phyloP scores from a whole-genome alignment of 2,113 vertebrate genomes.

The Ageneiosus marmoratus region DNA sequence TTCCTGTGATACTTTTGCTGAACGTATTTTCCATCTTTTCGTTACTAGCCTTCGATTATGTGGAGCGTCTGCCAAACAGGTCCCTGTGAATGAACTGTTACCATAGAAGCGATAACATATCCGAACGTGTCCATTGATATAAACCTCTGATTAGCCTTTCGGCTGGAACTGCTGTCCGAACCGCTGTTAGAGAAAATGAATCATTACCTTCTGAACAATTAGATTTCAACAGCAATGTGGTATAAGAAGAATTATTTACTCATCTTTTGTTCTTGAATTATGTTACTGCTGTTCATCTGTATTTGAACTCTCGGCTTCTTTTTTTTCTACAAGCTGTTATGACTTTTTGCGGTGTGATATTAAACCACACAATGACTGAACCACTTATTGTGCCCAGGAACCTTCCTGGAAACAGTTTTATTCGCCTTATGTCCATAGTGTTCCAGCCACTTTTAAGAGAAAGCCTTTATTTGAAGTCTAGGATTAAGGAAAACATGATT shows the following conservation, averaged over 20 bases:
- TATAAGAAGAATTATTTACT: neutral
- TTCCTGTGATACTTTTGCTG: neutral
- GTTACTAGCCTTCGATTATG: neutral
- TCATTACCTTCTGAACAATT: neutral
- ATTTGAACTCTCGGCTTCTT: neutral
- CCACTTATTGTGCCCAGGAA: constrained; percentile 6
- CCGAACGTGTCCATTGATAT: neutral
- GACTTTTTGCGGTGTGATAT: constrained; percentile 11
- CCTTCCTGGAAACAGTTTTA: constrained; percentile 62
- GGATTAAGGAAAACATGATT: constrained; percentile 71
- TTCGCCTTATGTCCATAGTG: constrained; percentile 53
- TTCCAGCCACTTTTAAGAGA: constrained; percentile 58
- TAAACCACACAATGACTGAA: constrained; percentile 15
- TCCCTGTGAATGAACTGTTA: neutral
- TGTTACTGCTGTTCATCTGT: neutral
- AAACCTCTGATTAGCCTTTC: neutral
- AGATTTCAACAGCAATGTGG: neutral
- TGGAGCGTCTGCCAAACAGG: too few species aligned
- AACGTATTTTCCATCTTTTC: neutral
- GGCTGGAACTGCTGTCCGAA: neutral
- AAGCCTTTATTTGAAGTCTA: constrained; percentile 68
- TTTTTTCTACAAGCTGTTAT: neutral
- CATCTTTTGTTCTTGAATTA: constrained; percentile 10
- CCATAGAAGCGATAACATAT: neutral
- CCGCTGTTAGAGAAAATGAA: neutral